Evolutionary conservation across 1,140 invertebrate species (phyloP).

Genomic region (Thalassaphorura encarpata): DNA sequence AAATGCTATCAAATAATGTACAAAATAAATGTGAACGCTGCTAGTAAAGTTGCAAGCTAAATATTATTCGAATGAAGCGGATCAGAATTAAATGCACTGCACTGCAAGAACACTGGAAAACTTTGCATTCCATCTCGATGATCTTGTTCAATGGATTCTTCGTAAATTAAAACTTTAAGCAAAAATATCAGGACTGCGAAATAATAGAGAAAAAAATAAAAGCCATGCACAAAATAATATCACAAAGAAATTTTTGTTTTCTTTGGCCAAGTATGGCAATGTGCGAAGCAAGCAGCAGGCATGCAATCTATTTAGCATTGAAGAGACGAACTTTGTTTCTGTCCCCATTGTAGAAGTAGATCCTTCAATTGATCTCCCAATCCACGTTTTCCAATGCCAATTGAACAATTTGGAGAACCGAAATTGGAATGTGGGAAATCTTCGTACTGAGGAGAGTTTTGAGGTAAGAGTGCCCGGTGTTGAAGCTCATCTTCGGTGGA

Average conservation of each 20-base stretch:
- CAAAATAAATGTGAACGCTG: no score
- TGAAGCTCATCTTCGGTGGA: constrained; percentile 25
- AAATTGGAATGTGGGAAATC: background rate
- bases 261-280: background rate
- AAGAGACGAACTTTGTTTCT: constrained; percentile 11
- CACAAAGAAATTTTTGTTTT: no score
- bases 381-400: constrained; percentile 9
- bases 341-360: constrained; percentile 28
- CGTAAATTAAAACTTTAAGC: background rate
- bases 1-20: no score
- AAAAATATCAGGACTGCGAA: background rate
- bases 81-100: no score
- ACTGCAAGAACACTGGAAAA: no score
- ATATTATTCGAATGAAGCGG: no score
- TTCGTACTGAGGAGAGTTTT: background rate
- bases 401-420: background rate
- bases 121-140: no score
- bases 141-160: background rate
- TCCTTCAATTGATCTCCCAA: constrained; percentile 29
- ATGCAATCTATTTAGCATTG: background rate
- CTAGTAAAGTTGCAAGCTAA: no score
- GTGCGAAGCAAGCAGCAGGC: background rate
- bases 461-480: background rate
- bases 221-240: no score
- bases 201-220: no score